Evolutionary conservation across 2,797 vertebrate genomes (phyloP).

Genomic region (Pseudopleuronectes americanus): DNA sequence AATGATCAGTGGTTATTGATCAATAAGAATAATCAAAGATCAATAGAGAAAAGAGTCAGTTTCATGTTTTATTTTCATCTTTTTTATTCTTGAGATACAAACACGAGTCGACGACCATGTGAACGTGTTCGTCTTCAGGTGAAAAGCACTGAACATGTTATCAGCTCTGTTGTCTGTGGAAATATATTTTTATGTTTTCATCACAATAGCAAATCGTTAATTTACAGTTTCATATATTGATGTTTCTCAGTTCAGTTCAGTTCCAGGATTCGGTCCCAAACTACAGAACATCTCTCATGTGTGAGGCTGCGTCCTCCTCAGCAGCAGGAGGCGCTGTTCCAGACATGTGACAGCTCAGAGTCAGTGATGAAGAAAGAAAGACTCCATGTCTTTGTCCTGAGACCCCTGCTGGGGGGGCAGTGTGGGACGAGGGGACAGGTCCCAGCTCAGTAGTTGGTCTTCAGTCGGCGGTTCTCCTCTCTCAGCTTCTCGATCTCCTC

Average conservation of each 20-base stretch:
- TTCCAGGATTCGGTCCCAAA: background rate
- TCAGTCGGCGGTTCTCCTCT: conserved; percentile 94
- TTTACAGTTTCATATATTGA: background rate
- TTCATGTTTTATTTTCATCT: conserved; percentile 12
- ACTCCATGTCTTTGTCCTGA: too few species aligned
- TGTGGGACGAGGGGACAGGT: background rate
- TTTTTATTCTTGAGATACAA: conserved; percentile 33
- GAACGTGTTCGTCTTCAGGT: background rate
- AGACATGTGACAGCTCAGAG: too few species aligned
- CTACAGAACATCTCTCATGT: too few species aligned
- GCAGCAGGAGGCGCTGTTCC: background rate
- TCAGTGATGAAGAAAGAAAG: too few species aligned
- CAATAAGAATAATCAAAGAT: too few species aligned
- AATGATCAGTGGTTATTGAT: too few species aligned
- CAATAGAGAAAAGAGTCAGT: background rate
- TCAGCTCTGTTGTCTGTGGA: too few species aligned
- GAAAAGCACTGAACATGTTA: too few species aligned
- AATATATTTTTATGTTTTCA: too few species aligned
- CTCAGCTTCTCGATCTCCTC: conserved; percentile 93
- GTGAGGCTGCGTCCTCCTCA: background rate
- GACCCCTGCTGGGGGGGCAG: too few species aligned
- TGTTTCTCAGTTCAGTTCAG: background rate
- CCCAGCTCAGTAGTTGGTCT: conserved; percentile 89
- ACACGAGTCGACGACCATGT: background rate
- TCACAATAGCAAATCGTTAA: background rate